Conservation (phyloP, 2,113 vertebrate species). For the Hyla sarda region DNA sequence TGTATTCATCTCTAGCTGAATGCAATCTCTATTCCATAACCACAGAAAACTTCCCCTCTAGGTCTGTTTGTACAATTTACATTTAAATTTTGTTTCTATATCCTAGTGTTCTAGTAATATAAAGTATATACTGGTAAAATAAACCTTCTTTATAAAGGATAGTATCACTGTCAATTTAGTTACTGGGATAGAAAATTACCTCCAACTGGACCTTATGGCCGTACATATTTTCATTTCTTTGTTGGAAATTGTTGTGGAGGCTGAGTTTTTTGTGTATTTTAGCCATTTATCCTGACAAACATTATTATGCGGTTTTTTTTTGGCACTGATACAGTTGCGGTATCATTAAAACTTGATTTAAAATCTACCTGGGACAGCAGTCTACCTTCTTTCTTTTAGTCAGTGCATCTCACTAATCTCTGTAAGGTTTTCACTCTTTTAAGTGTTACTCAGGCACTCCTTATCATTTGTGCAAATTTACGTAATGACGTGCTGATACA, state of each 20-base stretch:
- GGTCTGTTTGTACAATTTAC: not conserved
- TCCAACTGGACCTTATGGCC: not conserved
- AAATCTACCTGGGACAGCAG: too few relatives aligned
- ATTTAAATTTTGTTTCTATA: not conserved
- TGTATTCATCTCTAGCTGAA: not conserved
- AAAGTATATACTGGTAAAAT: not conserved
- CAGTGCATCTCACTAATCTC: too few relatives aligned
- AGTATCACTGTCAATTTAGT: not conserved
- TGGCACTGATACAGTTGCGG: too few relatives aligned
- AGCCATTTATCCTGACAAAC: not conserved
- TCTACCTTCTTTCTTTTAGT: too few relatives aligned
- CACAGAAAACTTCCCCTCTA: not conserved
- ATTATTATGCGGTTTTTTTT: not conserved
- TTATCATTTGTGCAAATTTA: too few relatives aligned
- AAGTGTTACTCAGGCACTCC: too few relatives aligned
- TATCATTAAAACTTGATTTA: too few relatives aligned
- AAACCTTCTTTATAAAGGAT: not conserved
- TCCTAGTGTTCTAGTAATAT: not conserved
- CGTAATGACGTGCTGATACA: too few relatives aligned
- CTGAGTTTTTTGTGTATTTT: not conserved
- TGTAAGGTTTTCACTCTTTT: too few relatives aligned
- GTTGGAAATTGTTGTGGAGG: not conserved
- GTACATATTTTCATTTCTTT: not conserved
- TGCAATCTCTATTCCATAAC: not conserved
- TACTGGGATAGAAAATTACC: not conserved